Percentiles rank a stretch among this genome's conserved stretches.
phyloP scores from a whole-genome alignment of 53 echinoderm and acorn worm genomes.

The Stichopus horrens region DNA sequence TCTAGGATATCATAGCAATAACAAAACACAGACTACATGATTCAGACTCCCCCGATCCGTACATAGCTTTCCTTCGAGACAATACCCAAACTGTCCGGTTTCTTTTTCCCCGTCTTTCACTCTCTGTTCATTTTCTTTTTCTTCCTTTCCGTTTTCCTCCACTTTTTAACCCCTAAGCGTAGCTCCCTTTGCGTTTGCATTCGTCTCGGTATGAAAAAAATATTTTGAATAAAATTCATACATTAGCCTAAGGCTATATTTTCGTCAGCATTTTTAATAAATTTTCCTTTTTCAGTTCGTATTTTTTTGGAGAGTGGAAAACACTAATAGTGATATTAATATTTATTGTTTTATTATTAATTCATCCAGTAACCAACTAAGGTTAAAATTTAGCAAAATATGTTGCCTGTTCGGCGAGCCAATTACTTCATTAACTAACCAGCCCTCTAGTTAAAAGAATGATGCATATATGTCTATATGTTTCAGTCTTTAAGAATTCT shows the following conservation, averaged over 20 bases:
- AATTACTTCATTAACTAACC: constrained; percentile 42
- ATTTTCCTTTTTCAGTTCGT: not conserved
- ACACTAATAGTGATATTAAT: constrained; percentile 13
- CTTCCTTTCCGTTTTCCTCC: not conserved
- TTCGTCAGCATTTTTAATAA: not conserved
- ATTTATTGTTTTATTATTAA: constrained; percentile 37
- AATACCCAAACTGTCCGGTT: not conserved
- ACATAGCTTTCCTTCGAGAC: no score
- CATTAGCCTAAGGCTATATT: not conserved
- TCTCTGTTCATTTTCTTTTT: not conserved
- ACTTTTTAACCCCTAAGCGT: not conserved
- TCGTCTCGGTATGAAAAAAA: not conserved
- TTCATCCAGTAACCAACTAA: constrained; percentile 3
- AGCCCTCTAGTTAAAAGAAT: constrained; percentile 28
- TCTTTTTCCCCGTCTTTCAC: not conserved
- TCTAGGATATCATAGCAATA: no score
- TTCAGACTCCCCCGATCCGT: no score
- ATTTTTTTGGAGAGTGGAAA: not conserved
- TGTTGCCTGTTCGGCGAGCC: constrained; percentile 30
- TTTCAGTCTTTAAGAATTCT: not conserved
- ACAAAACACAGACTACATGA: no score
- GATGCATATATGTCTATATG: not conserved
- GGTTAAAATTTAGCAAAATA: not conserved
- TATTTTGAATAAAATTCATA: not conserved
- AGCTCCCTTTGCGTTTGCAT: not conserved